Percentiles rank a stretch among this genome's conserved stretches.
Conservation (phyloP, 2,797 vertebrate species). For the Lemur catta region DNA sequence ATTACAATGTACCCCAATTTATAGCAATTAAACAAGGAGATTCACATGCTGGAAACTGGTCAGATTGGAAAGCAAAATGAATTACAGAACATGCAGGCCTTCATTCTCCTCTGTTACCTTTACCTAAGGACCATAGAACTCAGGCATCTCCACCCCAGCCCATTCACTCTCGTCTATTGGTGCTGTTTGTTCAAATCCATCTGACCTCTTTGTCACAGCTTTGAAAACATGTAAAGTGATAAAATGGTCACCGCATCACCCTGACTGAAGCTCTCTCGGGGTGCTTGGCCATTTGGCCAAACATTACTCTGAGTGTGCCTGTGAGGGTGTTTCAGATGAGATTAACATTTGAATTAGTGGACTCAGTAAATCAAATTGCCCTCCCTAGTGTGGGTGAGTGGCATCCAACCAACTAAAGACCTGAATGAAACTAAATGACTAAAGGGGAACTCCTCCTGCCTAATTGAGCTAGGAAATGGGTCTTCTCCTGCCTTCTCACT, state of each 20-base stretch:
- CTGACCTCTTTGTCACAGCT: background rate
- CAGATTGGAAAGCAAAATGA: background rate
- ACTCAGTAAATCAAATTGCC: background rate
- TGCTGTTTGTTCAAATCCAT: background rate
- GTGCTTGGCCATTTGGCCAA: background rate
- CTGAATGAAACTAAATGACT: too few relatives aligned
- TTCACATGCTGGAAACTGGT: background rate
- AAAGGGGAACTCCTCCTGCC: too few relatives aligned
- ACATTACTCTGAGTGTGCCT: background rate
- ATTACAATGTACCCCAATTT: rapidly evolving
- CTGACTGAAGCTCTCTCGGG: too few relatives aligned
- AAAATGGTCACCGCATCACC: background rate
- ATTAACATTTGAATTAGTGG: background rate
- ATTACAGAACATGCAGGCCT: background rate
- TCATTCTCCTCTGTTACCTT: background rate
- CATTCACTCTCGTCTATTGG: rapidly evolving
- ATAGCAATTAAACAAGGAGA: background rate
- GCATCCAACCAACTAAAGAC: background rate
- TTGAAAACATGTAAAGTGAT: rapidly evolving
- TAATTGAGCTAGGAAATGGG: background rate
- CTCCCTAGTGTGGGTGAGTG: rapidly evolving
- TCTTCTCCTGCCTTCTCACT: background rate
- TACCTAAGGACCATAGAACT: rapidly evolving
- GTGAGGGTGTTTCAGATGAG: background rate
- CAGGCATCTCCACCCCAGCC: rapidly evolving